Evolutionary conservation across 2,888 invertebrate genomes (phyloP), one percentile per base, ranked within the genome.

Genomic region (Erebia palarica): DNA sequence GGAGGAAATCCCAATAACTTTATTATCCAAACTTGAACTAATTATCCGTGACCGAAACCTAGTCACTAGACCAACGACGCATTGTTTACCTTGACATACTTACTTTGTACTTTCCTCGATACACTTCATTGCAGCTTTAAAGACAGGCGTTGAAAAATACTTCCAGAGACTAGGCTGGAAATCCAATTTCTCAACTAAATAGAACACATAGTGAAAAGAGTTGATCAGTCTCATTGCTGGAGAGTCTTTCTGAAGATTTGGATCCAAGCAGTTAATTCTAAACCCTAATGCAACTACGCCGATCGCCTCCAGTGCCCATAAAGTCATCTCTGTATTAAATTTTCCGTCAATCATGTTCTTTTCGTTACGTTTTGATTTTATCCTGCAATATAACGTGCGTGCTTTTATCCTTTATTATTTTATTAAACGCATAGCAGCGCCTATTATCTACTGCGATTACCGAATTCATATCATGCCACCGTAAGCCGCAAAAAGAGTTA

Each of bases 301-400:
- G 14, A 90, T 86, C 0, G 94, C 95, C 81, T 96, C 96, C 44
- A 96, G 81, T 0, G 95, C 92, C 96, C 96, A 96, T 76, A 94
- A 91, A 75, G 94, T 94, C 78, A 95, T 86, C 83, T 95, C 94
- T 27, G 89, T 87, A 65, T 89, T 84, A 60, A 95, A 94, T 72
- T 94, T 91, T 0, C 86, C 86, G 1, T 94, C 94, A 71, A 96
- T 90, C 85, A 94, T 95, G 42, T 94, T 86, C 0, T 93, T 86
- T 11, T 87, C 84, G 75, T 95, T 74, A 64, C 94, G 92, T 72
- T 94, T 83, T 55, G 83, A 87, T 77, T 86, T 87, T 78, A 95
- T 91, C 79, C 95, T 95, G 81, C 55, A 89, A 87, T 7, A 55
- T 13, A 18, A n/a, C 10, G 1, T 36, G 36, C 27, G 3, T 21